Base-by-base conservation (phyloP, 2,113 vertebrate species). In the Recurvirostra avosetta region DNA sequence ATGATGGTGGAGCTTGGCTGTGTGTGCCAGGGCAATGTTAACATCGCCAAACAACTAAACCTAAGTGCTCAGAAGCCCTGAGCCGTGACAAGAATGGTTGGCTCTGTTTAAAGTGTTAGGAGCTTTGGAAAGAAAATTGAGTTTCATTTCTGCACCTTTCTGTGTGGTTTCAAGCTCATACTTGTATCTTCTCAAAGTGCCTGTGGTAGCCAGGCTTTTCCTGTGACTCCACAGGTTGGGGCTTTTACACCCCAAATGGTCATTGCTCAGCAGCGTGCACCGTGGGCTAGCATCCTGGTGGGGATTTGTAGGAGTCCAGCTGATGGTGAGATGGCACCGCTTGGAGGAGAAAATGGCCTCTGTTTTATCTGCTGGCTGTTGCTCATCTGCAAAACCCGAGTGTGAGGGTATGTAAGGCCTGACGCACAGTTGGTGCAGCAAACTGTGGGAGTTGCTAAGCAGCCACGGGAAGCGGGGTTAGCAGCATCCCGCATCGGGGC, bases 231-330 rank as follows among this genome's bases (percentile, higher is more conserved):
- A 23, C 50, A 73, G 47, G 15, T 11, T 43, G 30, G 30, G 59
- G 8, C 43, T 59, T 82, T 80, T 79, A n/a, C 22, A 30, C 12
- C 9, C 11, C 18, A 50, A 12, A 14, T 45, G 27, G 11, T 38
- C 0, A 1, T 18, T 55, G 19, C 77, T 52, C 1, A 9, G 3
- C 7, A 6, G 19, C 0, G 0, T 23, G 21, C 2, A 1, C 55
- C 56, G 17, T 4, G 16, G 29, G 17, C 62, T 20, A 6, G 45
- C 41, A 52, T 73, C 62, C 49, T 59, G 59, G 29, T 11, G 15
- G 34, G 67, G 30, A 9, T 49, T 68, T 49, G 10, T 5, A 45
- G 21, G 29, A n/a, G 34, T 27, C 49, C 59, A 45, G 22, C n/a
- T 36, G 52, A 41, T 34, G 45, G 17, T n/a, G 32, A 90, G 49